phyloP scores from a whole-genome alignment of 2,113 vertebrate species.

The human region GRCh38 chr5:143503001-143503500 shows the following conservation, averaged over 20 bases:
- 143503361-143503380: background rate
- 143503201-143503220: background rate
- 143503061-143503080: background rate
- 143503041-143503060: background rate
- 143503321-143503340: background rate
- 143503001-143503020: background rate
- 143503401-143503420: background rate
- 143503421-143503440: slow-evolving; percentile 22
- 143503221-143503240: background rate
- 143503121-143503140: background rate
- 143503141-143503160: background rate
- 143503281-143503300: background rate
- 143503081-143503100: background rate
- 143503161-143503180: background rate
- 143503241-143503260: background rate
- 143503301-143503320: background rate
- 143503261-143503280: background rate
- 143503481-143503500: background rate
- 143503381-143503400: background rate
- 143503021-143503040: background rate
- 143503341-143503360: background rate
- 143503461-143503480: background rate
- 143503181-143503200: background rate
- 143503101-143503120: background rate
- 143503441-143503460: slow-evolving; percentile 3